A percentile compares a stretch with the other conserved stretches of the same genome.
phyloP scores from a whole-genome alignment of 2,797 vertebrate species.

The Coregonus ussuriensis region DNA sequence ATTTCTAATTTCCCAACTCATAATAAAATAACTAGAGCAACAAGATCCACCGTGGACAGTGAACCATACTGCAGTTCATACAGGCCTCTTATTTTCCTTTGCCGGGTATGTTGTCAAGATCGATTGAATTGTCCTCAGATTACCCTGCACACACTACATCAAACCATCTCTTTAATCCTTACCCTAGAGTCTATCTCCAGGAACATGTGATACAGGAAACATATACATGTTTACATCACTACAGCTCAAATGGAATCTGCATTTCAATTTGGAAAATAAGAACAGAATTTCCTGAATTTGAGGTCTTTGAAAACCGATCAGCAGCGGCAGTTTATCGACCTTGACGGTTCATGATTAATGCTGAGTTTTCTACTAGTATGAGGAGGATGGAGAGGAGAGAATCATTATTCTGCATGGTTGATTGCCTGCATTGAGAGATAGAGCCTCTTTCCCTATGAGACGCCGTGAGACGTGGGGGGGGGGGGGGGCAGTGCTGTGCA shows the following conservation, averaged over 20 bases:
- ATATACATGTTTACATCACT: neutral
- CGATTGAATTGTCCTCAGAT: constrained; percentile 31
- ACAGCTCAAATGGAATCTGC: neutral
- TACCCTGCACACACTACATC: constrained; percentile 13
- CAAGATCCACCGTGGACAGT: neutral
- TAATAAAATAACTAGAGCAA: too few species aligned
- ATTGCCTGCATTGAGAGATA: constrained; percentile 69
- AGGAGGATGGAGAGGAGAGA: constrained; percentile 51
- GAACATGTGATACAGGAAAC: neutral
- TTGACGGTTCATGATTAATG: constrained; percentile 65
- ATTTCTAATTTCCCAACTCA: too few species aligned
- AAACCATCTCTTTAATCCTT: constrained; percentile 25
- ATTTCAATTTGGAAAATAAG: too few species aligned
- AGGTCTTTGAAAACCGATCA: constrained; percentile 28
- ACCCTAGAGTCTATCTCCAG: neutral
- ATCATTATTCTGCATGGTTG: constrained; percentile 66
- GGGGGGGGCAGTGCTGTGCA: constrained; percentile 56
- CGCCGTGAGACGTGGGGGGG: constrained; percentile 70
- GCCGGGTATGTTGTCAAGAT: constrained; percentile 12
- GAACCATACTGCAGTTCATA: neutral
- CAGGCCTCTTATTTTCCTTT: neutral
- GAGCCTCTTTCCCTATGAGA: constrained; percentile 61
- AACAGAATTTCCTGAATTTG: too few species aligned
- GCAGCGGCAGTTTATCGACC: constrained; percentile 50
- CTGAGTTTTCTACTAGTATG: constrained; percentile 57